phyloP scores from a whole-genome alignment of 2,113 vertebrate species.

The Pelmatolapia mariae region DNA sequence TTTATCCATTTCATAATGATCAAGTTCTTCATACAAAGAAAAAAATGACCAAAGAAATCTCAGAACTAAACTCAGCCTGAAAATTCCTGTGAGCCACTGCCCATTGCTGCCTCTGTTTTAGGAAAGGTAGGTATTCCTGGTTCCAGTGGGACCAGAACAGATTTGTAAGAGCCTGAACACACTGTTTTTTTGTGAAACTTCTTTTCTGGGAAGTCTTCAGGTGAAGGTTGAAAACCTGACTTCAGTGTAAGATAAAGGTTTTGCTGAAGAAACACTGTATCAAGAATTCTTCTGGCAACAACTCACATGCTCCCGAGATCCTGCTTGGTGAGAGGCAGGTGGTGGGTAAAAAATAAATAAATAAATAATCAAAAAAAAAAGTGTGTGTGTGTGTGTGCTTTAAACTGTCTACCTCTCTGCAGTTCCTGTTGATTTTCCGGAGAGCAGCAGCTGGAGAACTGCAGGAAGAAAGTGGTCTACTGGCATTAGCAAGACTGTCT shows the following conservation, averaged over 20 bases:
- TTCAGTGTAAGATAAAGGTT: neutral
- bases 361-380: neutral
- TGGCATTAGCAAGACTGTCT: constrained; percentile 88
- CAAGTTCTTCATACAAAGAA: neutral
- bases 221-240: neutral
- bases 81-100: neutral
- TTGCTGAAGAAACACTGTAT: neutral
- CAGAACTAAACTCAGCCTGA: neutral
- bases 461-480: constrained; percentile 87
- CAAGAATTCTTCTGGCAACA: neutral
- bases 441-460: constrained; percentile 88
- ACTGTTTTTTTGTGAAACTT: neutral
- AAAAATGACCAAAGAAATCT: neutral
- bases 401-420: neutral
- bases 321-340: neutral
- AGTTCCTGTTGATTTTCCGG: constrained; percentile 93
- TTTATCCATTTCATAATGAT: neutral
- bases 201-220: neutral
- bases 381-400: neutral
- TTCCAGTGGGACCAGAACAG: neutral
- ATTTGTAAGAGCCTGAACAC: neutral
- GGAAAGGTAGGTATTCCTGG: neutral
- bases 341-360: neutral
- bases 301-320: neutral
- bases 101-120: neutral